Percentiles rank a stretch among this genome's conserved stretches.
phyloP scores from a whole-genome alignment of 2,888 invertebrate genomes.

The Amphipyra tragopoginis region DNA sequence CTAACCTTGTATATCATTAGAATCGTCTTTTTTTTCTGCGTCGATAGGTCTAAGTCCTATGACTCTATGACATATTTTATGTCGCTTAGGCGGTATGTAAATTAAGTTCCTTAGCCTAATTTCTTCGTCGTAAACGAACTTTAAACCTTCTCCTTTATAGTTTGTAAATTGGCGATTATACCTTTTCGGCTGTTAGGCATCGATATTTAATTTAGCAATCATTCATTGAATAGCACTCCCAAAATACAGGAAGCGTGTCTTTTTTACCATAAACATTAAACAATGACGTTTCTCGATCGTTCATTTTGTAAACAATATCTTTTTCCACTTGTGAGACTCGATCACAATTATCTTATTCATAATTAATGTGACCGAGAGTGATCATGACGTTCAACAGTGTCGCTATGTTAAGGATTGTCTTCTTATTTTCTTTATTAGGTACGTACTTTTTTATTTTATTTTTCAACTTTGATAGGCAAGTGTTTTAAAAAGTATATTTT shows the following conservation, averaged over 20 bases:
- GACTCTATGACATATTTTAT: too few relatives aligned
- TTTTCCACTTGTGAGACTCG: background rate
- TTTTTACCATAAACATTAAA: constrained; percentile 10
- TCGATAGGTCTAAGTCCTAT: too few relatives aligned
- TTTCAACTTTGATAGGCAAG: too few relatives aligned
- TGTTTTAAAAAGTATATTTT: too few relatives aligned
- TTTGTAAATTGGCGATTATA: too few relatives aligned
- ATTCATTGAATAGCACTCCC: background rate
- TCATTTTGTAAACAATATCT: constrained; percentile 39
- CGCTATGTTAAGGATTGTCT: constrained; percentile 26
- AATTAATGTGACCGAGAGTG: constrained; percentile 16
- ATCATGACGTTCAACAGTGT: background rate
- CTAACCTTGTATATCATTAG: too few relatives aligned
- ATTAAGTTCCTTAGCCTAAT: too few relatives aligned
- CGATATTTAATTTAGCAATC: background rate
- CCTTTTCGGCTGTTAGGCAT: too few relatives aligned
- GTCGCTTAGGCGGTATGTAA: too few relatives aligned
- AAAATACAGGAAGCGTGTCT: background rate
- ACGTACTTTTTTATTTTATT: constrained; percentile 9
- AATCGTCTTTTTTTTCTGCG: too few relatives aligned
- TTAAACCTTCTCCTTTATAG: too few relatives aligned
- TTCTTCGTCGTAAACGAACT: too few relatives aligned
- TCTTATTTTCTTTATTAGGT: constrained; percentile 21
- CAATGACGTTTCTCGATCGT: constrained; percentile 28
- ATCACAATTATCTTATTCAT: constrained; percentile 8